Conservation (phyloP, 1,140 invertebrate species). For the Aradophagus sp. region DNA sequence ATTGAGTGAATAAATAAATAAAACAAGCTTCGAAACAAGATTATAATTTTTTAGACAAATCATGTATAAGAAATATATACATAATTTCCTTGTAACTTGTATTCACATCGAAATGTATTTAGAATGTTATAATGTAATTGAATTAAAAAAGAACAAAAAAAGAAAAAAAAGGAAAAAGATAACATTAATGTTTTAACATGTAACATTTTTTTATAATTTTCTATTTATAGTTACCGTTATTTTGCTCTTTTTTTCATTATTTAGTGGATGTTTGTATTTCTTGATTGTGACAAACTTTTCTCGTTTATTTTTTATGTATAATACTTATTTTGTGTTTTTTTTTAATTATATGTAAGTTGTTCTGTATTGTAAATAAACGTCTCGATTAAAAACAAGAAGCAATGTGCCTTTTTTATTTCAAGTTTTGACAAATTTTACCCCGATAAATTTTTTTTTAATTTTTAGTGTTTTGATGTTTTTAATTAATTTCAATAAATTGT, state of each 20-base stretch:
- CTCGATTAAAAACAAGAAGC: slow-evolving; percentile 40
- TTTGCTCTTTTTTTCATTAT: too few relatives aligned
- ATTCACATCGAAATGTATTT: slow-evolving; percentile 60
- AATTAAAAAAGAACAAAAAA: slow-evolving; percentile 45
- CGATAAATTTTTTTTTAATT: too few relatives aligned
- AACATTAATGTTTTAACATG: slow-evolving; percentile 46
- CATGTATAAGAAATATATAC: slow-evolving; percentile 45
- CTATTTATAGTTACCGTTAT: slow-evolving; percentile 10
- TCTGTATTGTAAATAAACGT: slow-evolving; percentile 55
- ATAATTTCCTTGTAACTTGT: slow-evolving; percentile 59
- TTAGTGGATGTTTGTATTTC: too few relatives aligned
- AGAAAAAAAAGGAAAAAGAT: slow-evolving; percentile 11
- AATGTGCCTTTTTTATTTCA: too few relatives aligned
- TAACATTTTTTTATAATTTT: slow-evolving; percentile 47
- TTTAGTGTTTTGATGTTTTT: too few relatives aligned
- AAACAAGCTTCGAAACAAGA: slow-evolving; percentile 55
- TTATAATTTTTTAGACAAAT: slow-evolving; percentile 59
- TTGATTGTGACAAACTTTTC: too few relatives aligned
- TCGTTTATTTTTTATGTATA: too few relatives aligned
- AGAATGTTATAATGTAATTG: slow-evolving; percentile 56
- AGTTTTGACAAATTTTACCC: too few relatives aligned
- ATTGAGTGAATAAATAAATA: slow-evolving; percentile 34
- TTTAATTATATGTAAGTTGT: slow-evolving; percentile 44
- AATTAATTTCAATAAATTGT: too few relatives aligned
- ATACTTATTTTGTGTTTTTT: slow-evolving; percentile 23